Evolutionary conservation across 2,113 vertebrate genomes (phyloP), one percentile per base, ranked within the genome.

Genomic region (Vulpes vulpes): DNA sequence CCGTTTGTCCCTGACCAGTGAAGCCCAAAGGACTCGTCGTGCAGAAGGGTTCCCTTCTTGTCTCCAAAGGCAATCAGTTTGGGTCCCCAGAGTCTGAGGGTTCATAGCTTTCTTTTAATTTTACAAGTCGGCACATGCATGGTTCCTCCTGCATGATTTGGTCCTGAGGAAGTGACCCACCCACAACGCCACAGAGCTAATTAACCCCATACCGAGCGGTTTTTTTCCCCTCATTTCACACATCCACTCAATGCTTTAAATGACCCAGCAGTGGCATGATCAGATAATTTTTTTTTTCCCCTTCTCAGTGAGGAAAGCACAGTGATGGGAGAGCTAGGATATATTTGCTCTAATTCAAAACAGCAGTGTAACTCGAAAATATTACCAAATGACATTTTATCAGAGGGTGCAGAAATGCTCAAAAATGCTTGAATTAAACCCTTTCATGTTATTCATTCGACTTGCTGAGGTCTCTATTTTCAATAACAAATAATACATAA

Each of bases 161-260:
- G 62, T 96, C 62, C 73, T 30, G 62, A 94, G 92, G 87, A 97
- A 93, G 84, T 93, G 90, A 94, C 91, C 87, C 27, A 92, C 81
- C 80, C 35, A 85, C 73, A 92, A 76, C 51, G 78, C 64, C 67
- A 95, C 91, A 71, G 83, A 97, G 67, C 81, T 96, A 97, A 96
- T 97, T 96, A 96, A 90, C 88, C 80, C 90, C 90, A 89, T 57
- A 94, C 90, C 74, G 90, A 94, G 95, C 53, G 15, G 62, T 85
- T 85, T 83, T 71, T 94, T 73, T 11, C 4, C 14, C 62, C 82
- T 94, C 82, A 93, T 95, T 96, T 97, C 82, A 96, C 92, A 97
- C 83, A 95, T 87, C 59, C 35, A 92, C 57, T 96, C 67, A 49
- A 57, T 92, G 30, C 93, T 97, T 95, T 94, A 95, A 97, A 89